Evolutionary conservation across 2,888 invertebrate species (phyloP).

Genomic region (Xestia c-nigrum): DNA sequence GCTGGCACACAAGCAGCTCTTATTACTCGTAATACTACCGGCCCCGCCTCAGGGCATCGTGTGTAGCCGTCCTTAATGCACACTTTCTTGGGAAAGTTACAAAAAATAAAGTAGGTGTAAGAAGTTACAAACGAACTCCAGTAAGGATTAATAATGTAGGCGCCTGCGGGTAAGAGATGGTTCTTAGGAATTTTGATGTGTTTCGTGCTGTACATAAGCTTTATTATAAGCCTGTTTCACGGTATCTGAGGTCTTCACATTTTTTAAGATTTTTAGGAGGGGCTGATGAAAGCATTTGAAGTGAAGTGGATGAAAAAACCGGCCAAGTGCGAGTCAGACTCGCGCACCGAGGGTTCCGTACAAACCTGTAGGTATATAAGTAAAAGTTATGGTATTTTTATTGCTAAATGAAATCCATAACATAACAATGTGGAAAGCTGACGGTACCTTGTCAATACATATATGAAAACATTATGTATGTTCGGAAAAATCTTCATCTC

Average conservation of each 20-base stretch:
- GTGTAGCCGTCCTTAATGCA: slow-evolving; percentile 65
- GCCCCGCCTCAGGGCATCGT: slow-evolving; percentile 66
- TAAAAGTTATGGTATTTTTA: no score
- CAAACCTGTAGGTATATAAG: no score
- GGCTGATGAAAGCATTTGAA: not conserved
- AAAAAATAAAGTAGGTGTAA: slow-evolving; percentile 65
- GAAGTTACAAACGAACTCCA: slow-evolving; percentile 54
- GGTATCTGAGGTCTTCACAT: slow-evolving; percentile 5
- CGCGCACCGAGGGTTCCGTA: no score
- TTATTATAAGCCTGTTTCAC: slow-evolving; percentile 24
- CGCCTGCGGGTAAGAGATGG: slow-evolving; percentile 44
- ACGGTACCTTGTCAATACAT: no score
- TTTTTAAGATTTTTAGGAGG: not conserved
- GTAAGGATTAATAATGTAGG: slow-evolving; percentile 59
- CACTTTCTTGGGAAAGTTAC: slow-evolving; percentile 69
- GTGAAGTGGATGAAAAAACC: not conserved
- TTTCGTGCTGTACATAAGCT: slow-evolving; percentile 20
- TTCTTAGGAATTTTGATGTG: slow-evolving; percentile 52
- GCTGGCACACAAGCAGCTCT: slow-evolving; percentile 40
- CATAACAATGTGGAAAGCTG: no score
- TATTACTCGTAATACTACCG: slow-evolving; percentile 58
- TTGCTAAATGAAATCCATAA: no score
- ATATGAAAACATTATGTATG: no score
- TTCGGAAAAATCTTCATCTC: no score
- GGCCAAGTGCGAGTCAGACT: no score